Evolutionary conservation across 35 echinoderm and acorn worm genomes (phyloP), one percentile per base, ranked within the genome.

Genomic region (Hemicentrotus pulcherrimus): DNA sequence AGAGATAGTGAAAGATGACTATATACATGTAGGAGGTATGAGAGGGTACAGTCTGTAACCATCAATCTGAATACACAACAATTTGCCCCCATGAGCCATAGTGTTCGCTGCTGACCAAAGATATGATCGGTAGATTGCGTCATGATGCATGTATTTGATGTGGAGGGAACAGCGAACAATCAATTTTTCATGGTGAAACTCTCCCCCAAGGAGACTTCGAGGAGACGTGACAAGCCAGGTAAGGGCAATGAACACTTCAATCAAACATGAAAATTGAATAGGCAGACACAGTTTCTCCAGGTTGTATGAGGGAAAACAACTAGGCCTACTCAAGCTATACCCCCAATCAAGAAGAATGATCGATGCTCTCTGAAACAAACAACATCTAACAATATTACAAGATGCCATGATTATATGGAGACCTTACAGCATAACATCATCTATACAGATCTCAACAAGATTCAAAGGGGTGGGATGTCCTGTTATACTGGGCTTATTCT

Each of bases 171-270:
- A 78, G 65, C 65, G 65, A 78, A 78, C 65, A 78, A 78, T 78
- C 65, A 78, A 78, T 78, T 78, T 78, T 78, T 78, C 65, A 78
- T 78, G 65, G 22, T n/a, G 18, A 78, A 78, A 78, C 65, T 78
- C 65, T 7, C 65, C 65, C 65, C 65, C 65, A 78, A 78, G 65
- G 65, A 78, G 65, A 78, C 65, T 78, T 78, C 15, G n/a, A 4
- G 65, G 19, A 78, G 65, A 78, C 65, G 65, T 78, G 65, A 22
- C 65, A 78, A 78, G 65, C 65, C 65, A 78, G 65, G 65, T 28
- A 78, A 78, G 65, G 65, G 65, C 65, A 78, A 78, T 78, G 65
- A 78, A 78, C 65, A 78, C 65, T 78, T 78, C 65, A 78, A 78
- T 78, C 65, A 78, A 78, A 78, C 65, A 78, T 78, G 65, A 78